These are phyloP conservation scores for Drosophila yooni DNA, from an alignment of 2,888 invertebrate species.

Conservation along the genomic window DNA sequence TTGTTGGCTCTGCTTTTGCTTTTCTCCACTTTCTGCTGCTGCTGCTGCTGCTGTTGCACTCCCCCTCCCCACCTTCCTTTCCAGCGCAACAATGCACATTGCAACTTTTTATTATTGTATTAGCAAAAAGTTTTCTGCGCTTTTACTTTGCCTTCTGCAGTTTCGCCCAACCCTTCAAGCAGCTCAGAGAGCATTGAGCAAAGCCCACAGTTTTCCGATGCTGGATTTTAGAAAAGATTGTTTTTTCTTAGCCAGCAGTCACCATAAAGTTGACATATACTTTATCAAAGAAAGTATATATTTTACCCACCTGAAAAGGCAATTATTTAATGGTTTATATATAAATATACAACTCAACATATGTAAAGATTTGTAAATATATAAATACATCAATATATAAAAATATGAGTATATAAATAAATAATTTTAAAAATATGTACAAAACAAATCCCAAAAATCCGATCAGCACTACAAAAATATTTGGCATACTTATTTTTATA, in stretches of 20 bases:
- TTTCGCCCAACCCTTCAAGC: conserved; percentile 2
- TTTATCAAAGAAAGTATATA: not conserved
- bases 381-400: no score
- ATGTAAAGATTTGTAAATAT: not conserved
- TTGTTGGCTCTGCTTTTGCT: conserved; percentile 12
- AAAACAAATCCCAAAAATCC: no score
- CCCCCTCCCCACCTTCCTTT: not conserved
- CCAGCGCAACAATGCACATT: conserved; percentile 63
- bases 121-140: conserved; percentile 68
- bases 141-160: conserved; percentile 46
- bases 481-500: no score
- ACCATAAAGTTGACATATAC: not conserved
- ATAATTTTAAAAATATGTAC: no score
- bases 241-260: conserved; percentile 6
- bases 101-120: conserved; percentile 78
- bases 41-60: not conserved
- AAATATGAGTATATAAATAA: no score
- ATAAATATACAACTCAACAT: not conserved
- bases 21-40: conserved; percentile 5
- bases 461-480: no score
- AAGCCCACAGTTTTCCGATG: not conserved
- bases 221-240: conserved; percentile 3
- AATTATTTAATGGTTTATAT: not conserved
- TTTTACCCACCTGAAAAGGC: not conserved
- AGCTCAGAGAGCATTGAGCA: conserved; percentile 17